phyloP scores from a whole-genome alignment of 2,113 vertebrate genomes.

The Psilopogon haemacephalus region DNA sequence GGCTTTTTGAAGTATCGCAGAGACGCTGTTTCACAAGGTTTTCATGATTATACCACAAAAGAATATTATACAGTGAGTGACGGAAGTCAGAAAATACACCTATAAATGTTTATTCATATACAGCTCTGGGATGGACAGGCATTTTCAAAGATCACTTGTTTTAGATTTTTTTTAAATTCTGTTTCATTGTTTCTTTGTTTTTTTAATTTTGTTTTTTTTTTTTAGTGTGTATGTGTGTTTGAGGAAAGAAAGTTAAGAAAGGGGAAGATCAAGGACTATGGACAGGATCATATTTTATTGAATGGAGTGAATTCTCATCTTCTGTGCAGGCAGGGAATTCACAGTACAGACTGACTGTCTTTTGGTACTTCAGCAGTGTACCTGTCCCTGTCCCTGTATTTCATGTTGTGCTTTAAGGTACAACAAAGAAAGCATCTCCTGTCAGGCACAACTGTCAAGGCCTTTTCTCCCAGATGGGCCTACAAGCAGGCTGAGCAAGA shows the following conservation, averaged over 20 bases:
- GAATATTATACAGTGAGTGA: neutral
- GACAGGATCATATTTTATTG: neutral
- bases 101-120: neutral
- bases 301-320: neutral
- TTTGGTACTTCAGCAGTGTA: neutral
- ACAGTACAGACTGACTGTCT: neutral
- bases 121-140: neutral
- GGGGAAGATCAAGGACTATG: neutral
- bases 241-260: neutral
- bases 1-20: neutral
- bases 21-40: neutral
- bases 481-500: neutral
- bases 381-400: neutral
- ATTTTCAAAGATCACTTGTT: neutral
- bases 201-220: neutral
- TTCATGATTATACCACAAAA: neutral
- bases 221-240: neutral
- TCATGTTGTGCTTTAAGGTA: neutral
- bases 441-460: neutral
- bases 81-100: neutral
- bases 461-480: neutral
- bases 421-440: neutral
- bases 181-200: neutral
- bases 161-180: neutral
- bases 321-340: neutral